Conservation (phyloP, 2,113 vertebrate species). For the Phoxinus phoxinus region DNA sequence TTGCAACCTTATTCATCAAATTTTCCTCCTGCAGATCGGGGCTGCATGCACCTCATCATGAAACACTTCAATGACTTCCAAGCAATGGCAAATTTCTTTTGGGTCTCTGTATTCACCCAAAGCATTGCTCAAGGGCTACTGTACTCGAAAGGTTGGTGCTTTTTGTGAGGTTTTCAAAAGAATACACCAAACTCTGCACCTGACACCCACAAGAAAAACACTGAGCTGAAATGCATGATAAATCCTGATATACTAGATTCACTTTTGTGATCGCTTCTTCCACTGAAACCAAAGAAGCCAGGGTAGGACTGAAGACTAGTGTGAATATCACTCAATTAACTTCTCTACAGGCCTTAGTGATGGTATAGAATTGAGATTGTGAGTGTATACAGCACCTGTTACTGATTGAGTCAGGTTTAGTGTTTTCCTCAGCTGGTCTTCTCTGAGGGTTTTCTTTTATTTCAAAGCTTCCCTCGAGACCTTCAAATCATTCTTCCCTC, state of each 20-base stretch:
- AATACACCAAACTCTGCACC: not conserved
- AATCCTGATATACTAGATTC: conserved; percentile 46
- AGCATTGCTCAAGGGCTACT: not conserved
- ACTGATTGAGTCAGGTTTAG: not conserved
- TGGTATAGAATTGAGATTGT: not conserved
- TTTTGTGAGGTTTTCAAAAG: not conserved
- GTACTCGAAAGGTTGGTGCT: not conserved
- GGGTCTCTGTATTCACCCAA: not conserved
- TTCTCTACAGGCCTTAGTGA: not conserved
- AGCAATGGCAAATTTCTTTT: conserved; percentile 20
- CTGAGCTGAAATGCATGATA: conserved; percentile 36
- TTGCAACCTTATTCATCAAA: conserved; percentile 44
- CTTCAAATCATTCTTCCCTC: conserved; percentile 38
- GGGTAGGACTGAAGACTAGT: not conserved
- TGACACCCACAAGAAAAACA: not conserved
- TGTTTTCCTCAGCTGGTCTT: conserved; percentile 30
- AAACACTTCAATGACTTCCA: not conserved
- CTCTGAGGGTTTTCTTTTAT: conserved; percentile 4
- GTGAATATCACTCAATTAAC: conserved; percentile 14
- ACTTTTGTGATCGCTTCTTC: conserved; percentile 27
- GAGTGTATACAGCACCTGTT: not conserved
- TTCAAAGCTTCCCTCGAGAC: conserved; percentile 1
- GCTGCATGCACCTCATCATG: not conserved
- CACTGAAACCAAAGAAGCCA: not conserved
- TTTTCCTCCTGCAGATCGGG: not conserved